phyloP scores from a whole-genome alignment of 2,888 invertebrate species.

The Phortica okadai region DNA sequence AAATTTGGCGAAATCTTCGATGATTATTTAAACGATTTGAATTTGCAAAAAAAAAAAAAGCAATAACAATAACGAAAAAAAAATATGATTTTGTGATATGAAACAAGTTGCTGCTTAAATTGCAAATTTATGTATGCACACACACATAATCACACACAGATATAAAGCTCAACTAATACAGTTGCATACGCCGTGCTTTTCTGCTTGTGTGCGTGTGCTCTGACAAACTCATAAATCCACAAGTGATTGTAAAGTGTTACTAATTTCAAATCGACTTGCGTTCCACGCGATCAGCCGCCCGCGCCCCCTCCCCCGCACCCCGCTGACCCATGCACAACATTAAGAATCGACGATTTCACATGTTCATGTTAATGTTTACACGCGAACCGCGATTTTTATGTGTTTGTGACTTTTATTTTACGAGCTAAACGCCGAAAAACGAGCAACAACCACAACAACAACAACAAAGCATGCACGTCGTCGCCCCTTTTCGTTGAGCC shows the following conservation, averaged over 20 bases:
- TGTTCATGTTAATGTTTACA: slow-evolving; percentile 70
- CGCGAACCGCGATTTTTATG: slow-evolving; percentile 69
- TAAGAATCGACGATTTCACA: slow-evolving; percentile 59
- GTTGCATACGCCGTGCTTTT: background rate
- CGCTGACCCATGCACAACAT: slow-evolving; percentile 27
- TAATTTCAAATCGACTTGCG: slow-evolving; percentile 51
- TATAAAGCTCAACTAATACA: background rate
- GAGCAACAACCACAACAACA: background rate
- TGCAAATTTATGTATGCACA: background rate
- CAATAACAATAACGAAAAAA: background rate
- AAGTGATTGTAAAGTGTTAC: slow-evolving; percentile 68
- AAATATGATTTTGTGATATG: background rate
- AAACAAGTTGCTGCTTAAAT: slow-evolving; percentile 8
- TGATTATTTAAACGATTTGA: slow-evolving; percentile 1
- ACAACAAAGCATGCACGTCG: background rate
- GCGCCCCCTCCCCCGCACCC: slow-evolving; percentile 12
- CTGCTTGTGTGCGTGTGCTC: background rate
- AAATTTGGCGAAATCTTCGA: background rate
- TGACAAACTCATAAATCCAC: slow-evolving; percentile 66
- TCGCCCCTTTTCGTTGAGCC: background rate
- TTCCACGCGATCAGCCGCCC: slow-evolving; percentile 2
- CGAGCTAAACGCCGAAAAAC: slow-evolving; percentile 18
- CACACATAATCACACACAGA: background rate
- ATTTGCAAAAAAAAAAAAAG: background rate
- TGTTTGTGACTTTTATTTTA: slow-evolving; percentile 38